These are phyloP conservation scores for Amphiprion percula DNA, from an alignment of 2,113 vertebrate species.

Conservation along the genomic window DNA sequence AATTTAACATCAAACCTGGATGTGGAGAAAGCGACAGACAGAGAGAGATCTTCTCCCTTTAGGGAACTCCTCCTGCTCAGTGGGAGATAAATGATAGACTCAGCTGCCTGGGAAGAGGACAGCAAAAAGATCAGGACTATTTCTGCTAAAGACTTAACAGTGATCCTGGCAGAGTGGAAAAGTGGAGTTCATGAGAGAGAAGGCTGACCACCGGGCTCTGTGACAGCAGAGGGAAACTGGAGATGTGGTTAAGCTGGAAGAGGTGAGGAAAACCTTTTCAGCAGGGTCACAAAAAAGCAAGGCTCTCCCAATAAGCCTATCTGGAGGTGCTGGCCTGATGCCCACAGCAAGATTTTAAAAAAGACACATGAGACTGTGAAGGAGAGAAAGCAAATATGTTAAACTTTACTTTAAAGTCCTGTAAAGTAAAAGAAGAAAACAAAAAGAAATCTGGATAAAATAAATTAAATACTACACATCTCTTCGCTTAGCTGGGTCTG, in stretches of 20 bases:
- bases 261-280: conserved; percentile 1
- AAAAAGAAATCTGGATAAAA: too few species aligned
- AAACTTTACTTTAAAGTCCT: not conserved
- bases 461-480: too few species aligned
- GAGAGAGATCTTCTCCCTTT: not conserved
- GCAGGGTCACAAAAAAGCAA: not conserved
- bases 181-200: not conserved
- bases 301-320: not conserved
- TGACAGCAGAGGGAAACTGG: not conserved
- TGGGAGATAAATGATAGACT: conserved; percentile 11
- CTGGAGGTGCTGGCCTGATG: not conserved
- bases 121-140: not conserved
- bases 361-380: not conserved
- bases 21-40: not conserved
- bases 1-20: conserved; percentile 13
- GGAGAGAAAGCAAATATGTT: not conserved
- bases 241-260: not conserved
- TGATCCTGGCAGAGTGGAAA: not conserved
- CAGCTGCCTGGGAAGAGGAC: conserved; percentile 18
- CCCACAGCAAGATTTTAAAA: not conserved
- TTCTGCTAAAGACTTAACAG: conserved; percentile 5
- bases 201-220: not conserved
- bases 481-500: too few species aligned
- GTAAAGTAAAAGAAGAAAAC: too few species aligned
- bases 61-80: conserved; percentile 23